These are phyloP conservation scores for Plebejus anna DNA, from an alignment of 2,888 invertebrate species.

Conservation along the genomic window DNA sequence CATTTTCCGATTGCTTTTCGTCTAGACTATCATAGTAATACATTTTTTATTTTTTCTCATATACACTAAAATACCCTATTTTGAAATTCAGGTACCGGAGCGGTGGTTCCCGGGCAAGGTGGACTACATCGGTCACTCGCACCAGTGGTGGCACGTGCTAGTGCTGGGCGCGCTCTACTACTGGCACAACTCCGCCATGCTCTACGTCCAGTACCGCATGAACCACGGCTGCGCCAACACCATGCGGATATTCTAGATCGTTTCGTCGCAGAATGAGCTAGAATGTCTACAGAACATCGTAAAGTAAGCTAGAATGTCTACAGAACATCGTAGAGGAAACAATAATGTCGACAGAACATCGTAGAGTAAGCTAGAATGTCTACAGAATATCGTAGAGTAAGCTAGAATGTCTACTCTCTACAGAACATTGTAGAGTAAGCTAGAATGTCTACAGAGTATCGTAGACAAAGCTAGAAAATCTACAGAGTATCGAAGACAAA, in stretches of 20 bases:
- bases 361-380: too few species aligned
- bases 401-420: too few species aligned
- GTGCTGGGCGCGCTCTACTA: constrained; percentile 94
- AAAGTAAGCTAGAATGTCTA: not conserved
- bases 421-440: too few species aligned
- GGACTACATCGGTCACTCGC: constrained; percentile 96
- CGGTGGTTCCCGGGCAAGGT: constrained; percentile 92
- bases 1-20: too few species aligned
- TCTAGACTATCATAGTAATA: too few species aligned
- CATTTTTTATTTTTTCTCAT: too few species aligned
- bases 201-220: constrained; percentile 89
- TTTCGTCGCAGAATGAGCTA: not conserved
- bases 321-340: too few species aligned
- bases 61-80: constrained; percentile 23
- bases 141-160: constrained; percentile 98
- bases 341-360: too few species aligned
- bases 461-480: too few species aligned
- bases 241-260: constrained; percentile 78
- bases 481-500: too few species aligned
- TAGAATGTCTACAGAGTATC: too few species aligned
- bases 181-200: constrained; percentile 94
- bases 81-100: constrained; percentile 85
- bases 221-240: constrained; percentile 87
- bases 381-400: too few species aligned
- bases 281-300: not conserved